phyloP scores from a whole-genome alignment of 2,797 vertebrate species.

The Gorsachius magnificus region DNA sequence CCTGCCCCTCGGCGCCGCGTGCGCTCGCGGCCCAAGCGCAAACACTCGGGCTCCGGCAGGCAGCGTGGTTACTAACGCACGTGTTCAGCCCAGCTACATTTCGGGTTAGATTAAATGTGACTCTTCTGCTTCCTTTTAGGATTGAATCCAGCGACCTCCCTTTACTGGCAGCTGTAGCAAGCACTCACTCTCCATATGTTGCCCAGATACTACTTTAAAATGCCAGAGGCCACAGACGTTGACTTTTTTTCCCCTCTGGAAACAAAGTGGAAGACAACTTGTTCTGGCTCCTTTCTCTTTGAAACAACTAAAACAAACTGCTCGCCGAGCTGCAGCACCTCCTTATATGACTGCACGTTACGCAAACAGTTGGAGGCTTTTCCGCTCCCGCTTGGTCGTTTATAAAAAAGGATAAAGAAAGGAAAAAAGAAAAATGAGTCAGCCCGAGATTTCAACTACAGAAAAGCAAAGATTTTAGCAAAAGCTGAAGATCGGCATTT shows the following conservation, averaged over 20 bases:
- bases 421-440: not conserved
- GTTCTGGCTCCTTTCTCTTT: constrained; percentile 27
- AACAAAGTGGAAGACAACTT: constrained; percentile 56
- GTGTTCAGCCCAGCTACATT: not conserved
- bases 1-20: not conserved
- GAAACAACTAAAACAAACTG: constrained; percentile 41
- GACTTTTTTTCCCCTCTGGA: constrained; percentile 35
- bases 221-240: constrained; percentile 16
- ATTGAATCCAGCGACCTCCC: constrained; percentile 98
- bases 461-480: constrained; percentile 9
- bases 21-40: accelerated
- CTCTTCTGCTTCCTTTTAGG: constrained; percentile 73
- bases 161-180: constrained; percentile 93
- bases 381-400: constrained; percentile 2
- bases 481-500: constrained; percentile 4
- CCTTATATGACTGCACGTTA: not conserved
- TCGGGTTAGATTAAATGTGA: not conserved
- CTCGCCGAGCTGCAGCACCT: constrained; percentile 19
- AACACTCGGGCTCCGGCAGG: not conserved
- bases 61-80: not conserved
- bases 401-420: not conserved
- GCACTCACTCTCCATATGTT: constrained; percentile 97
- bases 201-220: constrained; percentile 96
- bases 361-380: not conserved
- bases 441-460: not conserved